These are phyloP conservation scores for Vollenhovia emeryi DNA, from an alignment of 1,140 invertebrate species.

Conservation along the genomic window DNA sequence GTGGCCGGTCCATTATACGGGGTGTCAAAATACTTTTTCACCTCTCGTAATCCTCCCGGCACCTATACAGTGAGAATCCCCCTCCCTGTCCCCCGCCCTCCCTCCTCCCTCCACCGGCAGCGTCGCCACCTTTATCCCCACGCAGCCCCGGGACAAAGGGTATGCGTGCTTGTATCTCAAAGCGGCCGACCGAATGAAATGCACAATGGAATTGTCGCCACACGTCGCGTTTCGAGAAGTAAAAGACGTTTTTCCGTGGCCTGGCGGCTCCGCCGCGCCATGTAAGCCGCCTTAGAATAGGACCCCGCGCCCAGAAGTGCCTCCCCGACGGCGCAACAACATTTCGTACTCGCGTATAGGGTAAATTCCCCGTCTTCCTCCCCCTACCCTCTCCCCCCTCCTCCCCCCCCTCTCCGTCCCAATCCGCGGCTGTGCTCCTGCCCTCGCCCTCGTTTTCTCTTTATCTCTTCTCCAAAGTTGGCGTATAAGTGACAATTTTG, in stretches of 20 bases:
- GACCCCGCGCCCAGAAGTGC: slow-evolving; percentile 56
- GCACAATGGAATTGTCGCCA: slow-evolving; percentile 81
- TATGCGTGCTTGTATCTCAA: slow-evolving; percentile 79
- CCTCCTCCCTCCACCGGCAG: slow-evolving; percentile 59
- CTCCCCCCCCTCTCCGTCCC: neutral
- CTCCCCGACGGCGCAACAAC: slow-evolving; percentile 62
- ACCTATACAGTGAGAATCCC: slow-evolving; percentile 58
- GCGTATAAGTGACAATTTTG: slow-evolving; percentile 58
- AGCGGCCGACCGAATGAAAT: slow-evolving; percentile 79
- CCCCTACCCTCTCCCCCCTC: neutral
- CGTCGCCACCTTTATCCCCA: slow-evolving; percentile 51
- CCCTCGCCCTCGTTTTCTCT: slow-evolving; percentile 33
- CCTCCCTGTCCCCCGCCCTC: slow-evolving; percentile 37
- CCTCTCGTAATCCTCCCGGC: slow-evolving; percentile 69
- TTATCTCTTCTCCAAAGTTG: slow-evolving; percentile 33
- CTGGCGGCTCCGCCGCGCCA: slow-evolving; percentile 49
- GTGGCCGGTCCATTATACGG: slow-evolving; percentile 82
- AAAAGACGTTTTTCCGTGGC: slow-evolving; percentile 69
- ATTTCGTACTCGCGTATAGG: slow-evolving; percentile 57
- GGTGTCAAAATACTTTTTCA: slow-evolving; percentile 85
- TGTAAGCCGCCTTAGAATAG: slow-evolving; percentile 67
- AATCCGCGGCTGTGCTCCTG: neutral
- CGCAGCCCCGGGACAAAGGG: slow-evolving; percentile 56
- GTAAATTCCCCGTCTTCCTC: slow-evolving; percentile 5
- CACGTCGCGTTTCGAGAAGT: slow-evolving; percentile 67